Evolutionary conservation across 2,113 vertebrate species (phyloP), one percentile per base, ranked within the genome.

Genomic region (Mixornis gularis): DNA sequence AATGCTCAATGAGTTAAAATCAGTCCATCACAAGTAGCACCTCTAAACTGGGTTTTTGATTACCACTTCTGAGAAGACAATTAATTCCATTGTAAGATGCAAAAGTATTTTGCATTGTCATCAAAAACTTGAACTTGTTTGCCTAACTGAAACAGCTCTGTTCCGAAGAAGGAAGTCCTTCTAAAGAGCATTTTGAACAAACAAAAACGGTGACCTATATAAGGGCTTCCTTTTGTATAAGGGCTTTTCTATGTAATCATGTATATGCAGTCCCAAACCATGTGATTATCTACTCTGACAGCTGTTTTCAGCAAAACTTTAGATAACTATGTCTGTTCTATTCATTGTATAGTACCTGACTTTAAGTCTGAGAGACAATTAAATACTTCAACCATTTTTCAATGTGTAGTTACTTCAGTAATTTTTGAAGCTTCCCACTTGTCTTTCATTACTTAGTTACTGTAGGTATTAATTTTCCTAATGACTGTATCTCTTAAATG

Each of bases 21-120:
- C 7, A 52, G 6, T 36, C 5, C n/a, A 18, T 59, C 5, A n/a
- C 16, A 53, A 56, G 3, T 1, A 76, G 3, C 5, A 49, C 1
- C 5, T 46, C 46, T 77, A 3, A 27, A 27, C 2, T 51, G 9
- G 3, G 7, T 3, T 53, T 87, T 44, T 49, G 3, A 2, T n/a
- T 53, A 27, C 7, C 11, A 63, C 6, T 53, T 74, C 38, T 81
- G 26, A 89, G 27, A 70, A 70, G 15, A 60, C 8, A 60, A 11
- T 17, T 18, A 69, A 46, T 1, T 59, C 12, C 9, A 51, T 7
- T 41, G 10, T 36, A 60, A 68, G 12, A 46, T 7, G 3, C 10
- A 72, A 38, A 82, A 36, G 1, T 3, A 53, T 62, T 3, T 6
- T 68, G 13, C 6, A 30, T 1, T 44, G 7, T 53, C 32, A 38